Base-by-base conservation (phyloP, 2,113 vertebrate species). In the Phylloscopus trochilus region DNA sequence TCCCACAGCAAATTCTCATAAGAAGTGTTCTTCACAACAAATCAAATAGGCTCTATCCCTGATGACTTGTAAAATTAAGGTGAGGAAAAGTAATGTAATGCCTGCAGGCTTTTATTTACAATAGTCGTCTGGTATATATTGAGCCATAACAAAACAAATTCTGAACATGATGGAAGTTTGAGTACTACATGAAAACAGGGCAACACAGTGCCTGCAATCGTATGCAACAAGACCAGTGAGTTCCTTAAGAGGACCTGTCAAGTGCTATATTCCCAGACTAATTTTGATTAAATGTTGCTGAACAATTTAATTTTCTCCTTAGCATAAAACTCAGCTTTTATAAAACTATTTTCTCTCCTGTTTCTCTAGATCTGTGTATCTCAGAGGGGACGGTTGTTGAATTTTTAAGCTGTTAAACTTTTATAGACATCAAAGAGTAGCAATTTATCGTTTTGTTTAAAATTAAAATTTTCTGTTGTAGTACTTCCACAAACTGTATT, bases 111-210 rank as follows among this genome's bases (percentile, higher is more conserved):
- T 86, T 83, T 58, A 44, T 4, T 58, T 75, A 22, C 9, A 58
- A 16, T 27, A 22, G 3, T 8, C 0, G 0, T 10, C 30, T 15
- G 18, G 3, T 52, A 63, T 49, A 53, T 70, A 53, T 27, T 41
- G 37, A 63, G 19, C 10, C 19, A 12, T 18, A 47, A 35, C 7
- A 44, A 75, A 75, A 33, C 9, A 76, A 91, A 64, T 41, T 51
- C 26, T 59, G 19, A 80, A 28, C 26, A 16, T 33, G 5, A 16
- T 31, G 16, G 12, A 80, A 68, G 26, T 68, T 53, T 74, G 58
- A 80, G 35, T 23, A 52, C 52, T 64, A 43, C 4, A 10, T 11
- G 17, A 47, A 84, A 84, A 28, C 41, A 27, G 23, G 11, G 23
- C 30, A 15, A 53, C 16, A 27, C 33, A 43, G 13, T 39, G 9